Conservation (phyloP, 2,113 vertebrate genomes). For the Panthera tigris region DNA sequence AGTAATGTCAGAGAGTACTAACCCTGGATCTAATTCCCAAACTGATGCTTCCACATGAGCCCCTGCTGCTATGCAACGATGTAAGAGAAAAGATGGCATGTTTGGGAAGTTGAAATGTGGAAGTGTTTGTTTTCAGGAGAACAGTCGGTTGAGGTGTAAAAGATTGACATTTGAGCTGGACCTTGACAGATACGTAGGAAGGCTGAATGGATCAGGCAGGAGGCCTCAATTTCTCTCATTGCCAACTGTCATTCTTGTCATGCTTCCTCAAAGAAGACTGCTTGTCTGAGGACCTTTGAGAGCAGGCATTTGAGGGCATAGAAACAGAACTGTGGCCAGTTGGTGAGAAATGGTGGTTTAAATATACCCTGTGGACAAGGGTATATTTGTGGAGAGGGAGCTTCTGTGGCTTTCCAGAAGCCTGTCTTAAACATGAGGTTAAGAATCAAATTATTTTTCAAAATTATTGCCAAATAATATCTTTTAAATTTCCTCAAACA, state of each 20-base stretch:
- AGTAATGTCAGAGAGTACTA: neutral
- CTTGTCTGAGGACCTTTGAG: neutral
- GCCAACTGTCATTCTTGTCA: neutral
- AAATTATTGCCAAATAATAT: neutral
- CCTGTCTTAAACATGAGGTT: neutral
- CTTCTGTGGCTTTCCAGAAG: neutral
- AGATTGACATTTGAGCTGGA: neutral
- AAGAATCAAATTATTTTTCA: conserved; percentile 11
- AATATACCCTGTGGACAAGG: neutral
- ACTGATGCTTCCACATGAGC: neutral
- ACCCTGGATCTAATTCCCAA: neutral
- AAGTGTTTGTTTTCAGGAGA: neutral
- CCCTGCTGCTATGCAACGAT: neutral
- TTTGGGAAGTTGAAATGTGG: neutral
- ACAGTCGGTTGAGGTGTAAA: neutral
- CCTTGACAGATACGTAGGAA: neutral
- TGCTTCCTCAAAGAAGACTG: neutral
- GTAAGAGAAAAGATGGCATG: neutral
- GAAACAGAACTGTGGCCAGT: neutral
- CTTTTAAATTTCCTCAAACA: neutral
- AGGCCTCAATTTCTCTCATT: neutral
- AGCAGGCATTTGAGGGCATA: neutral
- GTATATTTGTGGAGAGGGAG: neutral
- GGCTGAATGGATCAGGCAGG: neutral
- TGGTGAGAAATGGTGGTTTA: neutral